Base-by-base conservation (phyloP, 2,888 invertebrate species). In the Colostygia pectinataria region DNA sequence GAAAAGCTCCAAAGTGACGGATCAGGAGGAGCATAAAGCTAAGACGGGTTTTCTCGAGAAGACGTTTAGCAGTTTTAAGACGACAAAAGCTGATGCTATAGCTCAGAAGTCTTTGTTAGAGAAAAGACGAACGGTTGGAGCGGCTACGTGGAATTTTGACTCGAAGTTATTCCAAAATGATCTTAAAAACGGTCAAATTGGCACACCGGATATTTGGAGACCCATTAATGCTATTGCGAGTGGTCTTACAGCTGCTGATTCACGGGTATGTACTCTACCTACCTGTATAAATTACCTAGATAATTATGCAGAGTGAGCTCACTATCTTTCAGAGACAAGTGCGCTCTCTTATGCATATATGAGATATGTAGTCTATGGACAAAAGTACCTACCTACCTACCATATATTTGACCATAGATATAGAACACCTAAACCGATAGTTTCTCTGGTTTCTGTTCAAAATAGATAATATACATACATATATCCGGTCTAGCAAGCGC, bases 181-280 rank as follows among this genome's bases (percentile, higher is more conserved):
- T 77, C 88, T 93, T 41, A 90, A 88, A 53, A 92, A 92, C 59
- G 89, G 91, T 50, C 83, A 92, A 48, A 91, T 92, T 46, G 92
- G 93, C 5, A 94, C 94, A 2, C 93, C 93, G 2, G 94, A 94
- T 73, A 91, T 94, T 68, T 94, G 94, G 94, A 91, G 93, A 63
- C 92, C 92, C 14, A 85, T 94, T 39, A 92, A 91, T 66, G 93
- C 93, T 32, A 93, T 94, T 34, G 87, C 92, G 0, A 93, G 93
- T 70, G 94, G 94, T 23, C 85, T 94, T 46, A 70, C 83, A 2
- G 60, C 88, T 36, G 74, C 90, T 24, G 93, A 92, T 59, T 84
- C 90, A 15, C 79, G 91, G 72, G 92, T 92, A 80, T 68, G 86
- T 49, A 32, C 29, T 3, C 13, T 29, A 29, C 28, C 5, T 10